Evolutionary conservation across 2,113 vertebrate genomes (phyloP).

Genomic region (Elaphurus davidianus): DNA sequence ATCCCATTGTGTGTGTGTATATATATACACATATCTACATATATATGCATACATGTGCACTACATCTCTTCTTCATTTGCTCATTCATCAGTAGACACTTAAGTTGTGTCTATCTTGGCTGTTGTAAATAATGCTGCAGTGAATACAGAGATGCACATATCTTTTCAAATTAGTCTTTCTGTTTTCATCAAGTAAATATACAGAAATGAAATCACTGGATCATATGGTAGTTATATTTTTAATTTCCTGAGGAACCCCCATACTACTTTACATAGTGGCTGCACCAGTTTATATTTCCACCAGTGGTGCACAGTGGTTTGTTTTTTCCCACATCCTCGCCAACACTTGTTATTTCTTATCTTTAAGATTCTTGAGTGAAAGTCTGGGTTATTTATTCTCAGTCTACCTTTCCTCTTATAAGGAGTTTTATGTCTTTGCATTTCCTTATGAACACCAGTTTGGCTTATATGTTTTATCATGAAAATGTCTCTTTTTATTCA

Average conservation of each 20-base stretch:
- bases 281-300: background rate
- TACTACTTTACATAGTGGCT: background rate
- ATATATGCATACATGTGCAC: background rate
- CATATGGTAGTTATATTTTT: background rate
- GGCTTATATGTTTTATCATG: background rate
- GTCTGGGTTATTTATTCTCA: background rate
- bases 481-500: background rate
- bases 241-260: background rate
- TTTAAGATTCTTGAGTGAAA: background rate
- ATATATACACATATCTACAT: rapidly evolving
- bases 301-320: background rate
- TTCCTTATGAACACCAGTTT: background rate
- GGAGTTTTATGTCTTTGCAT: background rate
- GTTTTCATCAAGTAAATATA: background rate
- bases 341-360: background rate
- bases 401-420: background rate
- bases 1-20: background rate
- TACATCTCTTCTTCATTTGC: background rate
- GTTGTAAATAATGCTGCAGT: background rate
- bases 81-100: background rate
- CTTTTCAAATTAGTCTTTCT: background rate
- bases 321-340: background rate
- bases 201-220: background rate
- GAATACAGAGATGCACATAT: background rate
- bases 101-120: background rate